Conservation (phyloP, 2,113 vertebrate genomes). For the Thomomys bottae region DNA sequence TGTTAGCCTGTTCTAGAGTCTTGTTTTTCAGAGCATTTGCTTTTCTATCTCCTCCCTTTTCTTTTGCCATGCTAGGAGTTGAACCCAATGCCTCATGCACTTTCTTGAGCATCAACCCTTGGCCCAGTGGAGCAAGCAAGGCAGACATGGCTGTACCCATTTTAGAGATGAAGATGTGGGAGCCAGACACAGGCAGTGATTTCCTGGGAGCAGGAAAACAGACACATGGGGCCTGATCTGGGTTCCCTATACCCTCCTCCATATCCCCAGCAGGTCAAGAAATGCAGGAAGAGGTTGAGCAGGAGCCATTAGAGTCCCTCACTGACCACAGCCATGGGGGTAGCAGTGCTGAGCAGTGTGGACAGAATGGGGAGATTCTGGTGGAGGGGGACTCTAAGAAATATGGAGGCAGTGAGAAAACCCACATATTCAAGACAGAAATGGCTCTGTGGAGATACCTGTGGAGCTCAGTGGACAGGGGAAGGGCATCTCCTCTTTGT, state of each 20-base stretch:
- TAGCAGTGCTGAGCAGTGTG: background rate
- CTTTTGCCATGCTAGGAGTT: no score
- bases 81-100: background rate
- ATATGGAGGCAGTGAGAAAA: background rate
- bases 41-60: no score
- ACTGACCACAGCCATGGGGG: background rate
- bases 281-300: background rate
- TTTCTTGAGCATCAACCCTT: background rate
- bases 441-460: background rate
- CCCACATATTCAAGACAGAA: background rate
- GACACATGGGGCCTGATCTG: background rate
- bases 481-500: background rate
- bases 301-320: background rate
- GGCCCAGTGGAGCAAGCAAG: background rate
- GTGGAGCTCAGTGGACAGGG: background rate
- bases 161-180: slow-evolving; percentile 1
- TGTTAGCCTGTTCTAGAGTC: background rate
- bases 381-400: background rate
- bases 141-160: background rate
- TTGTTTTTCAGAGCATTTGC: background rate
- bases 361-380: background rate
- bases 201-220: background rate
- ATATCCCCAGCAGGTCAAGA: background rate
- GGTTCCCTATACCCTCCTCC: background rate
- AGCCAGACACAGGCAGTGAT: background rate